A percentile compares a stretch with the other conserved stretches of the same genome.
Evolutionary conservation across 2,888 invertebrate species (phyloP).

Genomic region (Perdita meconis): DNA sequence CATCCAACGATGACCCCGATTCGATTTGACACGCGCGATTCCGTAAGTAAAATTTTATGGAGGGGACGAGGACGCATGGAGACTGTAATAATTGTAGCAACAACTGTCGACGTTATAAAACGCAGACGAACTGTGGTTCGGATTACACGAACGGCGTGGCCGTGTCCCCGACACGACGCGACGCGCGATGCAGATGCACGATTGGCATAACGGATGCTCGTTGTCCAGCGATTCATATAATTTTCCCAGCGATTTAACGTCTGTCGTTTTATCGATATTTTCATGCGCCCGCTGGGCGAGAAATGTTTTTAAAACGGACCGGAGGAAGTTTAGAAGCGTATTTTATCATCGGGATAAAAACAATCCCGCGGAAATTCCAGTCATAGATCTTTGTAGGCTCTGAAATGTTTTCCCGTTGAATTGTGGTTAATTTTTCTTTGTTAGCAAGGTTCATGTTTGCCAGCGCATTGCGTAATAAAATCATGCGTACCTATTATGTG

Average conservation of each 20-base stretch:
- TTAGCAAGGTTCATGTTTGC: neutral
- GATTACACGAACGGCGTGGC: constrained; percentile 18
- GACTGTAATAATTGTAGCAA: constrained; percentile 48
- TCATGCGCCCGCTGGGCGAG: neutral
- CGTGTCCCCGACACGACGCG: constrained; percentile 3
- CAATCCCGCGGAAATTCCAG: neutral
- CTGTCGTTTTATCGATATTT: constrained; percentile 26
- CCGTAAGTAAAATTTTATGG: constrained; percentile 37
- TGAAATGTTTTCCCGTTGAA: constrained; percentile 9
- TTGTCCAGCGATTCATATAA: constrained; percentile 20
- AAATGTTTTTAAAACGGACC: neutral
- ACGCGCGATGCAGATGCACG: constrained; percentile 8
- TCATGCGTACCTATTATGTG: too few species aligned
- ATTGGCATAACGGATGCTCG: constrained; percentile 10
- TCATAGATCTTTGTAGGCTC: constrained; percentile 7
- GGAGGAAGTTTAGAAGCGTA: neutral
- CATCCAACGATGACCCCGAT: neutral
- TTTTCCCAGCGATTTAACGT: constrained; percentile 51
- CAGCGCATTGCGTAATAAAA: too few species aligned
- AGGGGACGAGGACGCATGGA: constrained; percentile 15
- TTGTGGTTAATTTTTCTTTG: constrained; percentile 9
- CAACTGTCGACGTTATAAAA: constrained; percentile 54
- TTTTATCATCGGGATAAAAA: constrained; percentile 6
- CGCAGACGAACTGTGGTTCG: constrained; percentile 8
- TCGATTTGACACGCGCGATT: constrained; percentile 10